Evolutionary conservation across 1,140 invertebrate species (phyloP).

Genomic region (Trichonephila clavata): DNA sequence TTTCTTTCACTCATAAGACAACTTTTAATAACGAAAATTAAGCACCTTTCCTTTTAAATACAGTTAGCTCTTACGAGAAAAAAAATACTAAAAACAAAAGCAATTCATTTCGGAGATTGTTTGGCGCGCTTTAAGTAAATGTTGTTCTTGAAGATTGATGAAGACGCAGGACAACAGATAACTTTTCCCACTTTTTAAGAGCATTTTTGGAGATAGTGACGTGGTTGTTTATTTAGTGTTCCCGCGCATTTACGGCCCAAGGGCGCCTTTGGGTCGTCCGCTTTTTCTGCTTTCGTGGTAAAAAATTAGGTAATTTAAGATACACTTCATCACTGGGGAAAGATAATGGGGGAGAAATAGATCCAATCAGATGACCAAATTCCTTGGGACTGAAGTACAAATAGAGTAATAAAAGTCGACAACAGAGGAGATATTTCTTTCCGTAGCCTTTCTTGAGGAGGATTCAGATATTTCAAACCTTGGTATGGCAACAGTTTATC

Average conservation of each 20-base stretch:
- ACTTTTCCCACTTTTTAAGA: neutral
- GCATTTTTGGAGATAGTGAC: neutral
- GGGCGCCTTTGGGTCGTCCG: neutral
- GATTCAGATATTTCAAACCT: neutral
- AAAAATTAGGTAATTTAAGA: constrained; percentile 8
- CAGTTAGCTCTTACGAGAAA: neutral
- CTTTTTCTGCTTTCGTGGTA: neutral
- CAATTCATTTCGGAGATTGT: constrained; percentile 10
- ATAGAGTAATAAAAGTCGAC: neutral
- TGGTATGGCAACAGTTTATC: neutral
- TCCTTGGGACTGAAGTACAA: neutral
- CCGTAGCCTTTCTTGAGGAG: neutral
- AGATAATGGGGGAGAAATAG: neutral
- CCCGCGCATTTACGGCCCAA: neutral
- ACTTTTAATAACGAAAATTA: too few species aligned
- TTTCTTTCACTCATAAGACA: too few species aligned
- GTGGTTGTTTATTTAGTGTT: neutral
- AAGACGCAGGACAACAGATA: constrained; percentile 8
- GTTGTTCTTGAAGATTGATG: constrained; percentile 1
- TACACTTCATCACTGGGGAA: neutral
- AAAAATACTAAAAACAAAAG: neutral
- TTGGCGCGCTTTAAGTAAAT: neutral
- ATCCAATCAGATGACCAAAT: neutral
- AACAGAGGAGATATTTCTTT: neutral
- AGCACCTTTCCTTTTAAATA: too few species aligned